phyloP scores from a whole-genome alignment of 2,888 invertebrate species.

The Oegoconia quadripuncta region DNA sequence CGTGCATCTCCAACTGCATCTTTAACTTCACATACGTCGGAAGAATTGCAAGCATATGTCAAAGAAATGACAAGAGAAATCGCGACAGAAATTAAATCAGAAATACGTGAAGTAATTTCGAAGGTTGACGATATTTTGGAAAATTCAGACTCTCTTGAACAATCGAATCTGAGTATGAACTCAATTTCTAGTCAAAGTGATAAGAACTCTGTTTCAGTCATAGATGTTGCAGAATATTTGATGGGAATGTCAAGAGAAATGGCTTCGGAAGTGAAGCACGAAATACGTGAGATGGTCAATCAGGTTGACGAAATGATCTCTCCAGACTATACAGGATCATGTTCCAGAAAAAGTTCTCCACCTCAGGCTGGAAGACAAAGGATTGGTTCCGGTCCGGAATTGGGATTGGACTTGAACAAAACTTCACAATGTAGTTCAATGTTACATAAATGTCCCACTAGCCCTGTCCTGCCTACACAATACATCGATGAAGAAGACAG shows the following conservation, averaged over 20 bases:
- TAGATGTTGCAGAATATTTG: conserved; percentile 87
- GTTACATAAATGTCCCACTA: conserved; percentile 69
- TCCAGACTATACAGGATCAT: conserved; percentile 58
- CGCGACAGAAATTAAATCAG: conserved; percentile 89
- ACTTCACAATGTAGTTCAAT: conserved; percentile 29
- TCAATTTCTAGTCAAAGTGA: conserved; percentile 81
- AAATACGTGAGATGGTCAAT: conserved; percentile 85
- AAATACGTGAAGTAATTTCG: conserved; percentile 88
- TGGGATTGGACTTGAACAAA: conserved; percentile 58
- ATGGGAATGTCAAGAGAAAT: conserved; percentile 88
- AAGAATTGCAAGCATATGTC: conserved; percentile 86
- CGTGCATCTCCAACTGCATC: conserved; percentile 77
- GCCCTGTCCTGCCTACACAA: conserved; percentile 60
- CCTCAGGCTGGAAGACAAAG: conserved; percentile 62
- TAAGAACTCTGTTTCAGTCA: conserved; percentile 85
- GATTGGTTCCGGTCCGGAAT: conserved; percentile 66
- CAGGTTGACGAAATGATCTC: conserved; percentile 85
- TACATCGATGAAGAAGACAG: conserved; percentile 54
- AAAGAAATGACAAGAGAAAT: conserved; percentile 88
- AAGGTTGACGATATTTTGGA: conserved; percentile 89
- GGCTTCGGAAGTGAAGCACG: conserved; percentile 88
- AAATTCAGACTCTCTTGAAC: conserved; percentile 81
- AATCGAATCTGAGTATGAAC: conserved; percentile 65
- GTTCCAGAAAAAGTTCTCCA: conserved; percentile 66
- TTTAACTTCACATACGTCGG: conserved; percentile 75